These are phyloP conservation scores for Macrosteles quadrilineatus DNA, from an alignment of 1,140 invertebrate species.

Conservation along the genomic window DNA sequence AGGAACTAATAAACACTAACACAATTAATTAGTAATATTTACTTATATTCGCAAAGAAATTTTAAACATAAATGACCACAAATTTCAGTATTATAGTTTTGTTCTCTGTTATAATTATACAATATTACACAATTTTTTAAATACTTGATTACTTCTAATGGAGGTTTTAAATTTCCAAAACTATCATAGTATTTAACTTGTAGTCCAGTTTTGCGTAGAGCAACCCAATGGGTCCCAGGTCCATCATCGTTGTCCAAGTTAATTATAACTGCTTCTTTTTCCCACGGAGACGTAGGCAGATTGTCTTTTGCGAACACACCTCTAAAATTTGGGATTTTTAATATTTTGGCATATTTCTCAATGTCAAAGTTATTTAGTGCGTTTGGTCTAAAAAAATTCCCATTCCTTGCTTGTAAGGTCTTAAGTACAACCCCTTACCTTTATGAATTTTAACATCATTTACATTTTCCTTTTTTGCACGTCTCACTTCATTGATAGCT, in stretches of 20 bases:
- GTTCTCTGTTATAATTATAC: slow-evolving; percentile 17
- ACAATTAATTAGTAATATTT: no score
- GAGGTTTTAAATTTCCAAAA: slow-evolving; percentile 5
- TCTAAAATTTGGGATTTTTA: slow-evolving; percentile 31
- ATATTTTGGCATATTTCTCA: not conserved
- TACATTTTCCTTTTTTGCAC: not conserved
- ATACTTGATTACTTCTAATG: slow-evolving; percentile 5
- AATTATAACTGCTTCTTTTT: slow-evolving; percentile 43
- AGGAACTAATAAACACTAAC: no score
- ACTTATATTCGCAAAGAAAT: not conserved
- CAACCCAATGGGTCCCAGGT: slow-evolving; percentile 46
- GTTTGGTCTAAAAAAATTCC: not conserved
- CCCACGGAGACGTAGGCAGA: slow-evolving; percentile 34
- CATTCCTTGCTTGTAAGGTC: not conserved
- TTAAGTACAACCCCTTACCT: slow-evolving; percentile 28
- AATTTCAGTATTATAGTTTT: not conserved
- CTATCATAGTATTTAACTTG: slow-evolving; percentile 21
- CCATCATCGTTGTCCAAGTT: slow-evolving; percentile 43
- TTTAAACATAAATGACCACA: slow-evolving; percentile 23
- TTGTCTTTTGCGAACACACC: slow-evolving; percentile 34
- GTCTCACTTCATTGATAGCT: not conserved
- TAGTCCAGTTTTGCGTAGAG: slow-evolving; percentile 42
- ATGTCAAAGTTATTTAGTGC: slow-evolving; percentile 21
- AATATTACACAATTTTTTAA: not conserved
- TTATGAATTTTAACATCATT: no score